Base-by-base conservation (phyloP, 2,797 vertebrate species). In the Masticophis lateralis region DNA sequence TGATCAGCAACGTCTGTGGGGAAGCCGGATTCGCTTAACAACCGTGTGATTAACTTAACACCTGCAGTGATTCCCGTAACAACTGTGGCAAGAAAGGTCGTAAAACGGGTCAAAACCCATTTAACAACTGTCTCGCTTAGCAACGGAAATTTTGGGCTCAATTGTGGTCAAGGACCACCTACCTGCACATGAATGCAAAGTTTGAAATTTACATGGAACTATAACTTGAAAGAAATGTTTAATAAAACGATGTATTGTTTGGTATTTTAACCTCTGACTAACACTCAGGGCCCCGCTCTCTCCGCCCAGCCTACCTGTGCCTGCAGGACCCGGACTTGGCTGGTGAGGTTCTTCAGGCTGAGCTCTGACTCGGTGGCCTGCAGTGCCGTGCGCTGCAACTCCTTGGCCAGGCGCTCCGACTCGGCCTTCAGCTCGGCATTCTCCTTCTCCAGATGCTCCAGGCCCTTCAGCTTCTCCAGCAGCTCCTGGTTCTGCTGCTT, bases 401-500 rank as follows among this genome's bases (percentile, higher is more conserved):
- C 98, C 86, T 97, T 95, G 22, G 97, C 96, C n/a, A 99, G 96
- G 2, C 97, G 94, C 63, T 98, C 98, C 0, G 97, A 96, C 92
- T 99, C 98, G 0, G 61, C 92, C 59, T 95, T 95, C 1, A 98
- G 94, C 7, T 98, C 96, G 1, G 94, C 95, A 1, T 98, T 96
- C 92, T 99, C 98, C 12, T 96, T 96, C 95, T 98, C 98, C 79
- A 98, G 97, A 3, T 96, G 95, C 79, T 98, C 98, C 56, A 98
- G 95, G 20, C 95, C 96, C 92, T 96, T 96, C 69, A 98, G 96
- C 94, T 98, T 98, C 89, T 98, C 98, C 3, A 96, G 97, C 95
- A 98, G 97, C 86, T 99, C 98, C 92, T 98, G 98, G 91, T 98
- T 98, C 96, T 98, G 98, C 96, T 98, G 97, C 93, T 99, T 99